A percentile compares a stretch with the other conserved stretches of the same genome.
These are phyloP conservation scores for Schizaphis graminum DNA, from an alignment of 2,888 invertebrate genomes.

Conservation along the genomic window DNA sequence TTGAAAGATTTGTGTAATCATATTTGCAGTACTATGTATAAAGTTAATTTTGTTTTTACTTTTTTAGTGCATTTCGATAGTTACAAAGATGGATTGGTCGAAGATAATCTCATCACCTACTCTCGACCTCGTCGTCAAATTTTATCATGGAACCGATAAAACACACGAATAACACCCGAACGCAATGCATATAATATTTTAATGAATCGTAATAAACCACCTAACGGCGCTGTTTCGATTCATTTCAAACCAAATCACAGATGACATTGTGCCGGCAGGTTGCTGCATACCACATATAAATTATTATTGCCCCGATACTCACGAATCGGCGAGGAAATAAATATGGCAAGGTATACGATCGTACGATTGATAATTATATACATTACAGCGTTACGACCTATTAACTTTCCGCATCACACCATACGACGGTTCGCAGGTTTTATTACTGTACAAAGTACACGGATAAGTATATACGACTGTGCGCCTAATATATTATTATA, in stretches of 20 bases:
- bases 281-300: not conserved
- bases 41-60: not conserved
- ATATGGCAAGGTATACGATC: not conserved
- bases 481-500: not conserved
- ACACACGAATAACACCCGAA: not conserved
- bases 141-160: not conserved
- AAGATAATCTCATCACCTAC: constrained; percentile 48
- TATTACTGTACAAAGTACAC: not conserved
- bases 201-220: not conserved
- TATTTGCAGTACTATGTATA: not conserved
- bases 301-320: not conserved
- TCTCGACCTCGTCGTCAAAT: constrained; percentile 33
- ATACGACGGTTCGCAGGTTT: not conserved
- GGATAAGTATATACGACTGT: not conserved
- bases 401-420: not conserved
- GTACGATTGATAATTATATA: not conserved
- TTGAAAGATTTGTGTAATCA: not conserved
- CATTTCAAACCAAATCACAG: not conserved
- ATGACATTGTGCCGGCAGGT: not conserved
- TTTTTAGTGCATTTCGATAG: constrained; percentile 54
- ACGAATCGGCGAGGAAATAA: not conserved
- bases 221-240: not conserved
- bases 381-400: not conserved
- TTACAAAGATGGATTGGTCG: constrained; percentile 3
- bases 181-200: not conserved